A percentile compares a stretch with the other conserved stretches of the same genome.
Evolutionary conservation across 2,888 invertebrate genomes (phyloP).

Genomic region (Meandrusa payeni): DNA sequence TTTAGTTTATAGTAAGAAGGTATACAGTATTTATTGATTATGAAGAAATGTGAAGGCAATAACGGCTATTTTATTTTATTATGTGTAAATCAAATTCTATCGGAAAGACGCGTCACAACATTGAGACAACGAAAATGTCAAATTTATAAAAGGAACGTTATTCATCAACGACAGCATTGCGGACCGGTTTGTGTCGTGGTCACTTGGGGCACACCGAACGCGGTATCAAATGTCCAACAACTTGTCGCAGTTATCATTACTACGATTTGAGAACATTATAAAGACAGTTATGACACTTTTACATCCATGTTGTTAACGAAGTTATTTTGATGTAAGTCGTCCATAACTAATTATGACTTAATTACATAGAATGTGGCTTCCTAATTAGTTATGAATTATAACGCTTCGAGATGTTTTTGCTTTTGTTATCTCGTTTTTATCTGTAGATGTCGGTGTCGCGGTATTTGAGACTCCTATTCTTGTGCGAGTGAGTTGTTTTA

Average conservation of each 20-base stretch:
- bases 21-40: too few relatives aligned
- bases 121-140: background rate
- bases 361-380: slow-evolving; percentile 10
- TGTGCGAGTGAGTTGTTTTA: too few relatives aligned
- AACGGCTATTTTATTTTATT: background rate
- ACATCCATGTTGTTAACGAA: slow-evolving; percentile 28
- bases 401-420: too few relatives aligned
- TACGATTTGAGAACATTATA: slow-evolving; percentile 49
- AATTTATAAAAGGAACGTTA: slow-evolving; percentile 3
- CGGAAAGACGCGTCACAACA: background rate
- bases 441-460: too few relatives aligned
- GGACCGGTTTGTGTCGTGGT: slow-evolving; percentile 9
- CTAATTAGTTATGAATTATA: slow-evolving; percentile 15
- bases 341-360: slow-evolving; percentile 14
- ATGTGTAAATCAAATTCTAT: too few relatives aligned
- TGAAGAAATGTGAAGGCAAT: too few relatives aligned
- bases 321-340: slow-evolving; percentile 10
- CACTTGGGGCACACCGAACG: slow-evolving; percentile 36
- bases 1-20: too few relatives aligned
- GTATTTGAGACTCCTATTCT: too few relatives aligned
- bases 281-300: slow-evolving; percentile 54
- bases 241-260: slow-evolving; percentile 54
- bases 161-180: slow-evolving; percentile 9
- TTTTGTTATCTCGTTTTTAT: too few relatives aligned
- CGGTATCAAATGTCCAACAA: slow-evolving; percentile 59